phyloP scores from a whole-genome alignment of 1,140 invertebrate species.

The Epicauta chinensis region DNA sequence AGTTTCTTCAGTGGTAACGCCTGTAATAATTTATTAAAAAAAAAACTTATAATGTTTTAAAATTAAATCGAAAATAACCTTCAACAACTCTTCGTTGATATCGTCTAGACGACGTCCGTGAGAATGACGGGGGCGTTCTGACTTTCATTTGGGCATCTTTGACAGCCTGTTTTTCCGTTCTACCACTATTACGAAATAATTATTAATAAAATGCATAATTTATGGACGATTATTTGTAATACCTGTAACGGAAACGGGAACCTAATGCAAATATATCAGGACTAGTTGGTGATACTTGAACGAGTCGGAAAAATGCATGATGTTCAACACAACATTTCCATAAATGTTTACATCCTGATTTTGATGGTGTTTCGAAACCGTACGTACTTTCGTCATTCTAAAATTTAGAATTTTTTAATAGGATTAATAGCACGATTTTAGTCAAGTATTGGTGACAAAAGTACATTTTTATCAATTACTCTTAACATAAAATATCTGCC shows the following conservation, averaged over 20 bases:
- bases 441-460: too few relatives aligned
- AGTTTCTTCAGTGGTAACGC: conserved; percentile 8
- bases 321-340: conserved; percentile 99
- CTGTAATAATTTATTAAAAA: conserved; percentile 2
- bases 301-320: conserved; percentile 94
- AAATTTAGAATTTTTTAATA: conserved; percentile 24
- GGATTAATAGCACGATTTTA: neutral
- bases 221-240: too few relatives aligned
- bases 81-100: conserved; percentile 73
- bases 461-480: conserved; percentile 91
- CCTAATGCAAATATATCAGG: conserved; percentile 66
- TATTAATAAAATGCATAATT: too few relatives aligned
- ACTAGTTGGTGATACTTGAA: conserved; percentile 64
- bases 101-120: conserved; percentile 80
- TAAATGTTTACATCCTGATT: conserved; percentile 92
- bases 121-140: conserved; percentile 73
- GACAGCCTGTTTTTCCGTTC: conserved; percentile 59
- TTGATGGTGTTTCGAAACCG: conserved; percentile 91
- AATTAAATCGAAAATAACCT: conserved; percentile 44
- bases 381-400: conserved; percentile 93
- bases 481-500: conserved; percentile 93
- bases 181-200: too few relatives aligned
- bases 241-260: conserved; percentile 62
- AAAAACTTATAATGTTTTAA: neutral
- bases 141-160: conserved; percentile 53